Percentiles rank a stretch among this genome's conserved stretches.
Evolutionary conservation across 2,113 vertebrate genomes (phyloP).

Genomic region (Gymnobelideus leadbeateri): DNA sequence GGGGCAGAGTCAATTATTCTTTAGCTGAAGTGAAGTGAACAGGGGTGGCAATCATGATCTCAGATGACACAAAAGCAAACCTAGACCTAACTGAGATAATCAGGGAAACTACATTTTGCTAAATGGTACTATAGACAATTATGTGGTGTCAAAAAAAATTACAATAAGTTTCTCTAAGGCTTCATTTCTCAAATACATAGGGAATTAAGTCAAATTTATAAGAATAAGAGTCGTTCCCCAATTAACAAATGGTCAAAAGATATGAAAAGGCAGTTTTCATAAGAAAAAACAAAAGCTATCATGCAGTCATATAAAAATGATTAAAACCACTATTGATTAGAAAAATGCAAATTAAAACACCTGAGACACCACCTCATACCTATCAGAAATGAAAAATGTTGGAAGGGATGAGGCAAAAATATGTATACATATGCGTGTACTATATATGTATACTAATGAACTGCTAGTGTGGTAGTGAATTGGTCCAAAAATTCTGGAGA

Average conservation of each 20-base stretch:
- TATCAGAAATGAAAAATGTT: background rate
- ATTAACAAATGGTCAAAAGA: background rate
- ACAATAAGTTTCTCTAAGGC: background rate
- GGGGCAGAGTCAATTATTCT: background rate
- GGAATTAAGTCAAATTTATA: background rate
- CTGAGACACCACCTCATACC: background rate
- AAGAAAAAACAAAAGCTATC: background rate
- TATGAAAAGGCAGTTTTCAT: background rate
- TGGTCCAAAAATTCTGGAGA: background rate
- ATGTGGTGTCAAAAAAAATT: background rate
- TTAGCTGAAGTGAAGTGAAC: background rate
- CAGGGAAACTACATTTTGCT: background rate
- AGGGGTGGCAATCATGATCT: background rate
- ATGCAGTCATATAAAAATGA: background rate
- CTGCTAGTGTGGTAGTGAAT: background rate
- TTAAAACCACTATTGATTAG: background rate
- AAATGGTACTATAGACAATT: background rate
- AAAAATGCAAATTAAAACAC: background rate
- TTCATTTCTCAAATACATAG: background rate
- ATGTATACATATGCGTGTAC: no score
- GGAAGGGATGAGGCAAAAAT: background rate
- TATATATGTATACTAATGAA: background rate
- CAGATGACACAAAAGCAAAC: background rate
- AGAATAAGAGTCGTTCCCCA: background rate
- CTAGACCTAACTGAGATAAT: background rate